phyloP scores from a whole-genome alignment of 2,797 vertebrate species.

The Neostethus bicornis region DNA sequence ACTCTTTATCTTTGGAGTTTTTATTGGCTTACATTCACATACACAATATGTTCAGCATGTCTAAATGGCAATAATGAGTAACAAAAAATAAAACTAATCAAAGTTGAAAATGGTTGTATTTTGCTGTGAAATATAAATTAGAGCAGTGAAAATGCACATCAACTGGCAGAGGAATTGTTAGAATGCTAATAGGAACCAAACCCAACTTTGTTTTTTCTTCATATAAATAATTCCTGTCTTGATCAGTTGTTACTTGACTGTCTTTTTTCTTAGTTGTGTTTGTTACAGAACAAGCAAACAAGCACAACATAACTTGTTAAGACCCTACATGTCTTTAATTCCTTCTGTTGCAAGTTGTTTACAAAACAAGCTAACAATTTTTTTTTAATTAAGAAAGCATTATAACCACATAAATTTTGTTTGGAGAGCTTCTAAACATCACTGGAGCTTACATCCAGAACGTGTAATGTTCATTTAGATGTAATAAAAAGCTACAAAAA shows the following conservation, averaged over 20 bases:
- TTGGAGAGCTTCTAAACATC: no score
- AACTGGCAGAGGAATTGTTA: not conserved
- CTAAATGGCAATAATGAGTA: not conserved
- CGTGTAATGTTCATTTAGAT: no score
- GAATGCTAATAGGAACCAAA: not conserved
- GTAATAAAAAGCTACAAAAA: no score
- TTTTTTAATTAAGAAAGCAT: no score
- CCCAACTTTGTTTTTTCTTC: not conserved
- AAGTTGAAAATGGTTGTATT: not conserved
- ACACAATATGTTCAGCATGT: not conserved
- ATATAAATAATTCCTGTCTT: not conserved
- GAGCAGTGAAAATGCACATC: not conserved
- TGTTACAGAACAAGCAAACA: not conserved
- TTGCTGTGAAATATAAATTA: not conserved
- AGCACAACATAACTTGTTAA: not conserved
- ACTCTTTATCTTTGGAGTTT: not conserved
- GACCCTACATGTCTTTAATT: no score
- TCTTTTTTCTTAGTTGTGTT: not conserved
- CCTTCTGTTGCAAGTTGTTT: no score
- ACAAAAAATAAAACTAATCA: not conserved
- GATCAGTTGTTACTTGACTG: not conserved
- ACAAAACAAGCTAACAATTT: no score
- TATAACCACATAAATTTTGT: no score
- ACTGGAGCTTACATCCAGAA: no score
- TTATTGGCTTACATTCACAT: not conserved